Percentiles rank a stretch among this genome's conserved stretches.
Evolutionary conservation across 1,140 invertebrate species (phyloP).

Genomic region (Trialeurodes vaporariorum): DNA sequence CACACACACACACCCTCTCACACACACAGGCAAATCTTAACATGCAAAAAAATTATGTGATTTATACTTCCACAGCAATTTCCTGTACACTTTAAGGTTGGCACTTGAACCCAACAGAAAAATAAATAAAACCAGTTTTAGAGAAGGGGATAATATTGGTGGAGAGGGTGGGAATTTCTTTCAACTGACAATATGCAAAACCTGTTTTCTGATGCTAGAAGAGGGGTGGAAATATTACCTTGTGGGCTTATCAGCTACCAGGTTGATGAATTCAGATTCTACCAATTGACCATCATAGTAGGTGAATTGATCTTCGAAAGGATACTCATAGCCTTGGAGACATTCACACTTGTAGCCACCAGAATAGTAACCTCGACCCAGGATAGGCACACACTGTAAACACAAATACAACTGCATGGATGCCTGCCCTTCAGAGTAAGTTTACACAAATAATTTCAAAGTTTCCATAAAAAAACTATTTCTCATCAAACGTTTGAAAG

Average conservation of each 20-base stretch:
- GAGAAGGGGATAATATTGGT: constrained; percentile 3
- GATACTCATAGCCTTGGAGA: constrained; percentile 93
- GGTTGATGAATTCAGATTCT: constrained; percentile 85
- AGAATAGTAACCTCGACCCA: constrained; percentile 77
- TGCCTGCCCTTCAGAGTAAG: neutral
- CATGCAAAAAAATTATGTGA: neutral
- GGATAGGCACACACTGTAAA: constrained; percentile 83
- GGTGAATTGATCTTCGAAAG: constrained; percentile 85
- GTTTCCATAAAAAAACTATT: no score
- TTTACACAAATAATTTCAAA: neutral
- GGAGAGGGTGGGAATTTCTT: constrained; percentile 2
- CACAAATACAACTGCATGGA: constrained; percentile 13
- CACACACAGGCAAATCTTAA: neutral
- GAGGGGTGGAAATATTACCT: constrained; percentile 35
- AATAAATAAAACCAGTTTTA: constrained; percentile 5
- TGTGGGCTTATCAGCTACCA: constrained; percentile 62
- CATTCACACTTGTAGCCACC: constrained; percentile 99
- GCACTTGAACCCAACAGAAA: constrained; percentile 5
- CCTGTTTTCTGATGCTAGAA: neutral
- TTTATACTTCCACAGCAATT: neutral
- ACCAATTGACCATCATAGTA: constrained; percentile 94
- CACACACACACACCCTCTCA: neutral
- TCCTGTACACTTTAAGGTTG: constrained; percentile 4
- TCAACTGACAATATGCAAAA: constrained; percentile 4
- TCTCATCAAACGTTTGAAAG: no score